Evolutionary conservation across 2,888 invertebrate genomes (phyloP).

Genomic region (Trissonchulus sp.): DNA sequence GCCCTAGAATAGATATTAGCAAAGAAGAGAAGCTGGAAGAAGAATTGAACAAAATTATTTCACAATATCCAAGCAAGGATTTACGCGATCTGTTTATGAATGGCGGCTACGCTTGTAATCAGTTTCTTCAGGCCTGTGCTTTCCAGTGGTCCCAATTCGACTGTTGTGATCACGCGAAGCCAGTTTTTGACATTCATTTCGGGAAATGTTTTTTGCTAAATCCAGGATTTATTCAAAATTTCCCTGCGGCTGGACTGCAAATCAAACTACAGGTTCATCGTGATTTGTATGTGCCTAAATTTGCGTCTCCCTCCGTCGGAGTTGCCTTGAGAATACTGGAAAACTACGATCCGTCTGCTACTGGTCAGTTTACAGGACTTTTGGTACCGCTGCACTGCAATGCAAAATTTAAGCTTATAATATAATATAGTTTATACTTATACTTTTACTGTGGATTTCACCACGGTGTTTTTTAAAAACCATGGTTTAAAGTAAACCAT

Average conservation of each 20-base stretch:
- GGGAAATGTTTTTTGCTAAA: conserved; percentile 11
- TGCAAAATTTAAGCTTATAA: no score
- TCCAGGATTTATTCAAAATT: conserved; percentile 12
- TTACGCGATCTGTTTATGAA: conserved; percentile 11
- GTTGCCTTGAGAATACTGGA: conserved; percentile 18
- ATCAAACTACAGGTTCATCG: conserved; percentile 18
- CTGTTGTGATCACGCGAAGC: conserved; percentile 19
- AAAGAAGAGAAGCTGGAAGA: not conserved
- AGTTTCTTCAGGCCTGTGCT: conserved; percentile 13
- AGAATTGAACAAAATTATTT: not conserved
- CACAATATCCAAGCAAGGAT: not conserved
- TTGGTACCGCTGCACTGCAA: no score
- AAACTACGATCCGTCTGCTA: conserved; percentile 22
- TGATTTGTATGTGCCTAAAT: conserved; percentile 23
- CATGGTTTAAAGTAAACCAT: no score
- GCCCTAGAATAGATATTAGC: not conserved
- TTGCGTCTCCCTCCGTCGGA: conserved; percentile 23
- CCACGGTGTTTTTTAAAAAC: no score
- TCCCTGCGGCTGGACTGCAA: conserved; percentile 21
- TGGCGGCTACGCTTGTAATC: conserved; percentile 7
- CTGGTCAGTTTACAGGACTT: conserved; percentile 20
- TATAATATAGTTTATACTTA: no score
- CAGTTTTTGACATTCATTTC: conserved; percentile 26
- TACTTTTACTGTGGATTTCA: no score
- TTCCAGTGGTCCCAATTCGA: conserved; percentile 13